Percentiles rank a stretch among this genome's conserved stretches.
Evolutionary conservation across 2,113 vertebrate species (phyloP).

Genomic region (Xiphorhynchus elegans): DNA sequence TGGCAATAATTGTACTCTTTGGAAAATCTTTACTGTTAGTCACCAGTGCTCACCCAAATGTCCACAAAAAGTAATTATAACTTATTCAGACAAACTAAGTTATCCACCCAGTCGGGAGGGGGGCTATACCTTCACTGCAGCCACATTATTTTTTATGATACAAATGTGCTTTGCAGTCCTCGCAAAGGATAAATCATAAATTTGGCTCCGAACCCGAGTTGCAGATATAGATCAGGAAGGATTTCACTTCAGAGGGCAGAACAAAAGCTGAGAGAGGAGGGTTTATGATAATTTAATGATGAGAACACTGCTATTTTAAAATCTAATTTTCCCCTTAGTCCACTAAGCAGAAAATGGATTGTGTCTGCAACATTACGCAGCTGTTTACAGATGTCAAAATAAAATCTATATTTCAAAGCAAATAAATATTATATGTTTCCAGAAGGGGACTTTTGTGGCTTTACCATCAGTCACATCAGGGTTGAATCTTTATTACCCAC

Average conservation of each 20-base stretch:
- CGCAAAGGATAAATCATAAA: not conserved
- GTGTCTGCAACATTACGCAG: not conserved
- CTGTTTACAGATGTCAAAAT: conserved; percentile 30
- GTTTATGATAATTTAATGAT: conserved; percentile 14
- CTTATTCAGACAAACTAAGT: not conserved
- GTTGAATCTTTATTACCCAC: not conserved
- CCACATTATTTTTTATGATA: not conserved
- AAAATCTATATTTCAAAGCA: not conserved
- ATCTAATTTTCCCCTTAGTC: not conserved
- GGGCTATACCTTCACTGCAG: not conserved
- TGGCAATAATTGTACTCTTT: not conserved
- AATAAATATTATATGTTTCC: not conserved
- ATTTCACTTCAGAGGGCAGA: not conserved
- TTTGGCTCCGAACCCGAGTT: conserved; percentile 30
- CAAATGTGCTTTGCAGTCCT: not conserved
- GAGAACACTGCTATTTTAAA: not conserved
- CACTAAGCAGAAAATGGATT: conserved; percentile 40
- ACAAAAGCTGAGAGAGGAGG: not conserved
- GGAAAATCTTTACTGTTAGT: conserved; percentile 11
- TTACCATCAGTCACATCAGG: not conserved
- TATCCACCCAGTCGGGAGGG: not conserved
- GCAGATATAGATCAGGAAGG: not conserved
- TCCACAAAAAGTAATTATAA: conserved; percentile 26
- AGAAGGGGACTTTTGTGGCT: not conserved
- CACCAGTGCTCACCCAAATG: not conserved